Evolutionary conservation across 2,113 vertebrate species (phyloP), one percentile per base, ranked within the genome.

Genomic region (Mastomys natalensis): DNA sequence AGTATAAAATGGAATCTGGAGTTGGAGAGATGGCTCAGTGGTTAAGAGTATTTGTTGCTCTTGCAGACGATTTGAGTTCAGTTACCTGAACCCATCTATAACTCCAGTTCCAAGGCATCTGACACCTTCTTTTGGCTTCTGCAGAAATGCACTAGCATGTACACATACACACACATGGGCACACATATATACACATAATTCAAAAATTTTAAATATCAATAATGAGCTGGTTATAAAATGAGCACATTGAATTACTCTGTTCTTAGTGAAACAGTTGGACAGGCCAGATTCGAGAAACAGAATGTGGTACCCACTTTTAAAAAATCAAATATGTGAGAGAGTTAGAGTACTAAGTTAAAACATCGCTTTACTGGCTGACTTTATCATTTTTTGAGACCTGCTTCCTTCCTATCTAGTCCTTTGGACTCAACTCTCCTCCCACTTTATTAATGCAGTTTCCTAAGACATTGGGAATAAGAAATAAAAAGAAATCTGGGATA

Each of bases 391-490:
- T 22, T 86, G n/a, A 45, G 37, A 22, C 82, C 73, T 66, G 22
- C 40, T 60, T 62, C 37, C 24, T 88, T 97, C 11, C 53, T 22
- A 26, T 0, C 2, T 13, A 77, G 22, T 3, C 37, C 4, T 64
- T 85, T 45, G 4, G 8, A 5, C 73, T 66, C 40, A 76, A 87
- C 48, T 60, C 60, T 31, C 48, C 24, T 58, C 48, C 48, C 22
- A 51, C 77, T 43, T 89, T 58, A 82, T 86, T 26, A 76, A 88
- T 45, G 34, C 15, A 89, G 89, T 82, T 87, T 95, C 37, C 16
- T 74, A 78, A 86, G 37, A 4, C 15, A 89, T 1, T 7, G 15
- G 55, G 45, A 85, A 48, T 51, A 95, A 87, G 7, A 81, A 60
- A 64, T 29, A 64, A 66, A 31, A 15, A 21, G 7, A 5, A 74